These are phyloP conservation scores for Drosophila sordidapex DNA, from an alignment of 2,888 invertebrate species.

Conservation along the genomic window DNA sequence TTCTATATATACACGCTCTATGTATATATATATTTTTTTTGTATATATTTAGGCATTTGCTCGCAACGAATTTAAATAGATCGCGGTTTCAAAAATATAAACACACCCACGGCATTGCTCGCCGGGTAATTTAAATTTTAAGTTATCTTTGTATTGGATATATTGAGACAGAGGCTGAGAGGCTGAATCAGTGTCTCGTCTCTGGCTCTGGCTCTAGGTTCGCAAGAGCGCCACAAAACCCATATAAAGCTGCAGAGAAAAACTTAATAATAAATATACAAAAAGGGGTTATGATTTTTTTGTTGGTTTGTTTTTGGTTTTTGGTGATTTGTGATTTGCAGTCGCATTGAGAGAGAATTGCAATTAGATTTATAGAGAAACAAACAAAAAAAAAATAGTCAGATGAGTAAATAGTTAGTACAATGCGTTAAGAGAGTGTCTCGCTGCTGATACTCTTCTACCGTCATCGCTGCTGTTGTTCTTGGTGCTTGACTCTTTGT, in stretches of 20 bases:
- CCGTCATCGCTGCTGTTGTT: constrained; percentile 3
- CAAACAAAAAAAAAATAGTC: constrained; percentile 18
- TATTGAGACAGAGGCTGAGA: constrained; percentile 36
- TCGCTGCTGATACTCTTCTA: constrained; percentile 1
- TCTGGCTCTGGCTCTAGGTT: constrained; percentile 51
- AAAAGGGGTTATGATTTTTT: constrained; percentile 64
- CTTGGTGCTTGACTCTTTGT: neutral
- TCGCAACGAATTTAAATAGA: constrained; percentile 84
- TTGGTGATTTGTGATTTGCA: constrained; percentile 18
- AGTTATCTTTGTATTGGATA: constrained; percentile 37
- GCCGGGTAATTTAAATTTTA: constrained; percentile 82
- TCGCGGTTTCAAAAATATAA: constrained; percentile 82
- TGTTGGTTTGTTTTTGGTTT: constrained; percentile 25
- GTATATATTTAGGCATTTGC: constrained; percentile 48
- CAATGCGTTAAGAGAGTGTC: constrained; percentile 8
- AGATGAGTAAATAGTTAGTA: constrained; percentile 11
- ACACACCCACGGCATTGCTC: constrained; percentile 85
- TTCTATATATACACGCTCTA: constrained; percentile 17
- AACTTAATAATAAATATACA: constrained; percentile 81
- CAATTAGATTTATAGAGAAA: constrained; percentile 10
- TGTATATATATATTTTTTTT: neutral
- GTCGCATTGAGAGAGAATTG: constrained; percentile 37
- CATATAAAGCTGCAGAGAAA: constrained; percentile 83
- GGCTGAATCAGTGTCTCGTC: constrained; percentile 44
- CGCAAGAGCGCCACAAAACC: constrained; percentile 74